Percentiles rank a stretch among this genome's conserved stretches.
Conservation (phyloP, 2,113 vertebrate species). For the Vanacampus margaritifer region DNA sequence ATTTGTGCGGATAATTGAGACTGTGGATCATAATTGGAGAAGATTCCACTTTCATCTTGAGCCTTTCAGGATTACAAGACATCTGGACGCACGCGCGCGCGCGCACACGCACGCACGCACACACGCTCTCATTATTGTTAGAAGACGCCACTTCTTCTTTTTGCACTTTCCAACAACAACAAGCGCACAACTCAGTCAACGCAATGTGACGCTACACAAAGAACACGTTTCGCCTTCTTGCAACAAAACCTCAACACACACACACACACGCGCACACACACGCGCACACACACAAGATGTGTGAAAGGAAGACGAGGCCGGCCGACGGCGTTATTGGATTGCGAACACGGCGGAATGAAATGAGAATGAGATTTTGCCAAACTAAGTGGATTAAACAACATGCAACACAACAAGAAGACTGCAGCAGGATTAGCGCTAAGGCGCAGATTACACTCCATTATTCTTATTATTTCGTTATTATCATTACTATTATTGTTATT, state of each 20-base stretch:
- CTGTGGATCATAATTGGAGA: slow-evolving; percentile 6
- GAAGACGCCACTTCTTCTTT: background rate
- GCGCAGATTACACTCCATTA: slow-evolving; percentile 3
- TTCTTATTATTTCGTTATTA: slow-evolving; percentile 4
- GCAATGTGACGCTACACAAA: background rate
- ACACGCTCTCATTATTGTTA: background rate
- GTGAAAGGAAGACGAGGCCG: background rate
- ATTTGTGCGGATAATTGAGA: slow-evolving; percentile 4
- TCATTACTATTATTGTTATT: background rate
- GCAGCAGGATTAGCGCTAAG: background rate
- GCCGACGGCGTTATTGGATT: background rate
- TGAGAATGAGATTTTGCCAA: slow-evolving; percentile 1
- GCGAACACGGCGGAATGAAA: background rate
- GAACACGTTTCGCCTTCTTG: no score
- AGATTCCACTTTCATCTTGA: slow-evolving; percentile 6
- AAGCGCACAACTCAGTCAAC: background rate
- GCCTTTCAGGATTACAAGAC: slow-evolving; percentile 6
- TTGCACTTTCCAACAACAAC: slow-evolving; percentile 2
- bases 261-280: no score
- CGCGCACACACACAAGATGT: no score
- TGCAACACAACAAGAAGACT: background rate
- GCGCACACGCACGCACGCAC: background rate
- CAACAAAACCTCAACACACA: no score
- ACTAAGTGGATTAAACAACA: slow-evolving; percentile 2
- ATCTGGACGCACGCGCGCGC: background rate